Conservation (phyloP, 1,140 invertebrate species). For the Argopecten irradians region DNA sequence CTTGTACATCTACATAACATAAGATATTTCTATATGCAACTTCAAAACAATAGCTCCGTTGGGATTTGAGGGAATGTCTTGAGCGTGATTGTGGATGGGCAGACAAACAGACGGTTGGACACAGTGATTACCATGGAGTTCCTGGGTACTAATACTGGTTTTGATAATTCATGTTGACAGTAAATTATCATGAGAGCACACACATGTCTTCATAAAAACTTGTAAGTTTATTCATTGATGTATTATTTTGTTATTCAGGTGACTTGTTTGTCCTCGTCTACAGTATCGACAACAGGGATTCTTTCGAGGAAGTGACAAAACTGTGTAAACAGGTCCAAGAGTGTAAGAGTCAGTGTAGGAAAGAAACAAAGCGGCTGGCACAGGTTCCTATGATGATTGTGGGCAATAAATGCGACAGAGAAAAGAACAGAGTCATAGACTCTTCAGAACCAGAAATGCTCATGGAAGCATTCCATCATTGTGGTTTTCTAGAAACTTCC, state of each 20-base stretch:
- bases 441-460: constrained; percentile 62
- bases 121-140: too few relatives aligned
- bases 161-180: too few relatives aligned
- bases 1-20: too few relatives aligned
- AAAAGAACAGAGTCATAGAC: constrained; percentile 81
- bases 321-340: constrained; percentile 89
- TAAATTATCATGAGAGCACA: too few relatives aligned
- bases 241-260: constrained; percentile 80
- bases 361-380: constrained; percentile 64
- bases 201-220: too few relatives aligned
- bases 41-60: too few relatives aligned
- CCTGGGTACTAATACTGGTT: too few relatives aligned
- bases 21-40: too few relatives aligned
- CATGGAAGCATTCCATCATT: constrained; percentile 76
- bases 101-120: too few relatives aligned
- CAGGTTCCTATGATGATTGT: constrained; percentile 89
- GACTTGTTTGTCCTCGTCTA: constrained; percentile 91
- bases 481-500: constrained; percentile 88
- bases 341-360: constrained; percentile 65
- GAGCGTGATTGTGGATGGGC: too few relatives aligned
- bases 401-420: constrained; percentile 88
- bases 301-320: constrained; percentile 88
- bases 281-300: constrained; percentile 89
- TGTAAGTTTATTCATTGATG: background rate
- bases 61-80: too few relatives aligned